Percentiles rank a stretch among this genome's conserved stretches.
Evolutionary conservation across 2,888 invertebrate genomes (phyloP).

Genomic region (Thecocarcelia acutangulata): DNA sequence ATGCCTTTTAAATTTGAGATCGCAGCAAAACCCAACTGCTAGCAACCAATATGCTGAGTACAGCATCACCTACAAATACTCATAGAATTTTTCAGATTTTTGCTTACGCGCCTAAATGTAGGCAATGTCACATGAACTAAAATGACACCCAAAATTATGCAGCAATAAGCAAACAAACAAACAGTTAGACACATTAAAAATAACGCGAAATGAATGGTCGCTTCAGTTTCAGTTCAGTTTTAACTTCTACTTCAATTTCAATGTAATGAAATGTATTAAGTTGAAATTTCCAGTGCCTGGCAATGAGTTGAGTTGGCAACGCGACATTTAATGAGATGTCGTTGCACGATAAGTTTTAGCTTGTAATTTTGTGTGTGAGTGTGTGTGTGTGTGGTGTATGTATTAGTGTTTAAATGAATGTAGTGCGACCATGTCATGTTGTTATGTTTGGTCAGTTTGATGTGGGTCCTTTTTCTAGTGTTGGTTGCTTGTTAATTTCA

Average conservation of each 20-base stretch:
- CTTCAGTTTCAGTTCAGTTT: conserved; percentile 37
- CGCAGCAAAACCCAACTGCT: conserved; percentile 38
- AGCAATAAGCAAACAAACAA: conserved; percentile 59
- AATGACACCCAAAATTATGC: conserved; percentile 77
- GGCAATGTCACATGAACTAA: conserved; percentile 69
- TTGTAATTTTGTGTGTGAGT: conserved; percentile 9
- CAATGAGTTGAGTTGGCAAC: conserved; percentile 68
- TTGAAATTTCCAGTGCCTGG: conserved; percentile 52
- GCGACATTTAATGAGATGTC: conserved; percentile 78
- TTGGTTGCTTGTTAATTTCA: conserved; percentile 67
- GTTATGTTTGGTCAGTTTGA: conserved; percentile 70
- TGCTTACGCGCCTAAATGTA: conserved; percentile 70
- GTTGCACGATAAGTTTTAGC: conserved; percentile 17
- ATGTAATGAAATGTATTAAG: conserved; percentile 68
- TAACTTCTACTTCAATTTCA: conserved; percentile 58
- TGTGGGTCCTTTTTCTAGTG: conserved; percentile 68
- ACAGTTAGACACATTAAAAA: conserved; percentile 39
- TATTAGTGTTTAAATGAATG: conserved; percentile 49
- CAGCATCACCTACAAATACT: conserved; percentile 9
- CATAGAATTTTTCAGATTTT: conserved; percentile 13
- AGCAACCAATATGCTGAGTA: conserved; percentile 47
- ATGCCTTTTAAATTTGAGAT: conserved; percentile 59
- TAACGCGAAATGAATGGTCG: conserved; percentile 58
- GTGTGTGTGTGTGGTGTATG: conserved; percentile 5
- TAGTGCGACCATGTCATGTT: conserved; percentile 67